Conservation (phyloP, 2,113 vertebrate species). For the Trachemys scripta region DNA sequence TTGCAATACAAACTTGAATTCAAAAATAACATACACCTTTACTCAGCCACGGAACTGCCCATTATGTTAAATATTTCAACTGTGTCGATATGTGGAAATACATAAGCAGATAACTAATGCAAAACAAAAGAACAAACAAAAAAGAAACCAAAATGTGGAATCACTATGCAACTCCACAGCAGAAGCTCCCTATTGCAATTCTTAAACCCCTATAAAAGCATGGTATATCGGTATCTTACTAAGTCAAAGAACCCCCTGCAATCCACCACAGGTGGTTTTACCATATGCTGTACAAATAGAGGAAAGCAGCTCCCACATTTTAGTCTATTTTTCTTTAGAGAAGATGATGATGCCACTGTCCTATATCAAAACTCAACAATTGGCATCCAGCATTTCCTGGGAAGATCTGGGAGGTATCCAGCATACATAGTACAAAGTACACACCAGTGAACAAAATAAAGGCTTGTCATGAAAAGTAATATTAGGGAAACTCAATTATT, state of each 20-base stretch:
- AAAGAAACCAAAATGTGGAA: background rate
- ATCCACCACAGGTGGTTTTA: slow-evolving; percentile 40
- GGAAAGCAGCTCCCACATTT: background rate
- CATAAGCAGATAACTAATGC: background rate
- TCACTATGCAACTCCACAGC: background rate
- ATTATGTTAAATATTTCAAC: background rate
- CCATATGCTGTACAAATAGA: background rate
- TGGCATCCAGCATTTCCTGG: slow-evolving; percentile 9
- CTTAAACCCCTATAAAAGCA: background rate
- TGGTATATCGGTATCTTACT: background rate
- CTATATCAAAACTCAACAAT: slow-evolving; percentile 27
- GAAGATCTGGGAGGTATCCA: slow-evolving; percentile 39
- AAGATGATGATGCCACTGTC: background rate
- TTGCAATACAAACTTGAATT: background rate
- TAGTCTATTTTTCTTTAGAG: background rate
- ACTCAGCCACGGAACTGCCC: background rate
- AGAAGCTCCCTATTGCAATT: background rate
- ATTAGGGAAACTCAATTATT: slow-evolving; percentile 19
- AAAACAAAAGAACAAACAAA: background rate
- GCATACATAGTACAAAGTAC: background rate
- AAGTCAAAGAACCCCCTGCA: background rate
- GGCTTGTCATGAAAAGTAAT: slow-evolving; percentile 21
- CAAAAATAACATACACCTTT: background rate
- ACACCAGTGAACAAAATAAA: slow-evolving; percentile 1
- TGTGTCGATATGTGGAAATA: background rate